A percentile compares a stretch with the other conserved stretches of the same genome.
Evolutionary conservation across 2,797 vertebrate species (phyloP).

Genomic region (Avahi laniger): DNA sequence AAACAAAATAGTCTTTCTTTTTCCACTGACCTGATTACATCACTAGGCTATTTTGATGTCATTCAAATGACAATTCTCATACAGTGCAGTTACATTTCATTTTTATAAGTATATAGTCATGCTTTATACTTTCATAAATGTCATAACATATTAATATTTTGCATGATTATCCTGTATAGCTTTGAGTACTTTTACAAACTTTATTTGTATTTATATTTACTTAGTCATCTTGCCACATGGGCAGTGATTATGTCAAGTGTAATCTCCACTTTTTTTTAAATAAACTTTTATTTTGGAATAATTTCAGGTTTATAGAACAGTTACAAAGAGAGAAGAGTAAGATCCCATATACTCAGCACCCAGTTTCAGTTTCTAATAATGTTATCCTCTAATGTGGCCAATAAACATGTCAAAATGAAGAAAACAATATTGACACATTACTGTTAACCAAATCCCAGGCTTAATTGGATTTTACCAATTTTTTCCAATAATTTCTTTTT

Average conservation of each 20-base stretch:
- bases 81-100: neutral
- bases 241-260: neutral
- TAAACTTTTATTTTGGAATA: neutral
- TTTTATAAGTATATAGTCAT: neutral
- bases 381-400: neutral
- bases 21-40: neutral
- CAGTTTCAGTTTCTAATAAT: neutral
- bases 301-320: neutral
- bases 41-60: neutral
- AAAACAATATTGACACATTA: neutral
- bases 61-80: neutral
- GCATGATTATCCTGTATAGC: neutral
- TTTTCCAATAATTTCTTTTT: neutral
- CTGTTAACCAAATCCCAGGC: neutral
- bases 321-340: neutral
- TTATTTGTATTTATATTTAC: neutral
- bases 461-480: neutral
- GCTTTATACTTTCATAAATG: neutral
- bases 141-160: neutral
- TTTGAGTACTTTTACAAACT: neutral
- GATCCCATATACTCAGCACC: rapidly evolving
- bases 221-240: neutral
- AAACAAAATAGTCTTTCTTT: neutral
- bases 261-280: neutral
- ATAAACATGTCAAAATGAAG: neutral